Evolutionary conservation across 2,888 invertebrate species (phyloP).

Genomic region (Terebella lapidaria): DNA sequence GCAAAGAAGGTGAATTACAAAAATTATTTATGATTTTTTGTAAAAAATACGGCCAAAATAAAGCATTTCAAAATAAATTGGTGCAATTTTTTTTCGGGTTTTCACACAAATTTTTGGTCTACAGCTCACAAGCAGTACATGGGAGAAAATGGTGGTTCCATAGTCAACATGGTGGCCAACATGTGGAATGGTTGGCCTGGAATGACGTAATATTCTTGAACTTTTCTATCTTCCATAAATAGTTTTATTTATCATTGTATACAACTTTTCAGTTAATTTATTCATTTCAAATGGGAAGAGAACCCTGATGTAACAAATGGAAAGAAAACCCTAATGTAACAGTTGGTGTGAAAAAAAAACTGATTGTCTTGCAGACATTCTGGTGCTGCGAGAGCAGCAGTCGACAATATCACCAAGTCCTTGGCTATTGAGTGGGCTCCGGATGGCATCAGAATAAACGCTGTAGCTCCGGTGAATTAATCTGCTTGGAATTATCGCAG

Average conservation of each 20-base stretch:
- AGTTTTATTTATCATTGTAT: too few relatives aligned
- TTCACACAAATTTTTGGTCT: too few relatives aligned
- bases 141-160: slow-evolving; percentile 54
- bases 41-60: too few relatives aligned
- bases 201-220: slow-evolving; percentile 49
- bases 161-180: slow-evolving; percentile 57
- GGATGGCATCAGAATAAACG: slow-evolving; percentile 55
- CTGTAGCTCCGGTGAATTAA: slow-evolving; percentile 55
- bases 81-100: not conserved
- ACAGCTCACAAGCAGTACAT: slow-evolving; percentile 55
- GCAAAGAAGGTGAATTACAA: slow-evolving; percentile 53
- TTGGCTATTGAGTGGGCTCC: slow-evolving; percentile 57
- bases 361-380: slow-evolving; percentile 55
- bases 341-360: too few relatives aligned
- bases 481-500: too few relatives aligned
- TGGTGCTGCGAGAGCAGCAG: slow-evolving; percentile 57
- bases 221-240: not conserved
- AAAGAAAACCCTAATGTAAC: too few relatives aligned
- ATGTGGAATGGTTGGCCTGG: slow-evolving; percentile 55
- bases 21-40: too few relatives aligned
- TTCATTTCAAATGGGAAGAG: too few relatives aligned
- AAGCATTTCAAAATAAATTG: not conserved
- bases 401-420: slow-evolving; percentile 56
- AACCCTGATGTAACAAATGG: too few relatives aligned
- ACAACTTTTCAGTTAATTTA: too few relatives aligned